Base-by-base conservation (phyloP, 2,888 invertebrate genomes). In the Caenorhabditis japonica region DNA sequence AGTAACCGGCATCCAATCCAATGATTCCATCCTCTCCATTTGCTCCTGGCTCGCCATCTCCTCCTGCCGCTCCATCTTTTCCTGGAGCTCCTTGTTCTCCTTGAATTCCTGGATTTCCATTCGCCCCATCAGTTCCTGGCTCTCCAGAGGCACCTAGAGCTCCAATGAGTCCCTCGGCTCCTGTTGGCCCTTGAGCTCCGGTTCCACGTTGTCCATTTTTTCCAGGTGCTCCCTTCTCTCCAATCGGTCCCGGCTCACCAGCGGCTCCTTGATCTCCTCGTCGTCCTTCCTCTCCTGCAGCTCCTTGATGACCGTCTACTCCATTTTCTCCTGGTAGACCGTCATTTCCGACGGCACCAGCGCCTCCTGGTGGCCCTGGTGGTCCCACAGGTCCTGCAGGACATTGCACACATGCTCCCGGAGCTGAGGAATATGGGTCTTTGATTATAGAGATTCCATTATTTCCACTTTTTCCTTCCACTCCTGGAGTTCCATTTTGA, bases 161-260 rank as follows among this genome's bases (percentile, higher is more conserved):
- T 55, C 64, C 64, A 33, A 21, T 27, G 3, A 10, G 15, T 34
- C 64, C 64, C 3, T 30, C 17, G 23, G 64, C 39, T 33, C 64
- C 64, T 4, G 15, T 15, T 10, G 64, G 47, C 19, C 64, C 64
- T 33, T 55, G 64, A 10, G 41, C 23, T 8, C 64, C 64, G 1
- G 39, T 5, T 41, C 64, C 64, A 15, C 41, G 30, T 34, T 64
- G 47, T 41, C 64, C 64, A 34, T 64, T 64, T 52, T 64, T 55
- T 55, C 62, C 62, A 4, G 62, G 15, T 8, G 19, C 12, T 21
- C 62, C 62, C 12, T 39, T 13, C 8, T 46, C 30, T 47, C 62
- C 62, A 15, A 0, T 21, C 0, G 25, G 0, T 44, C 60, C 60
- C 4, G 27, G 21, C 12, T 61, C 52, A 52, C 60, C 60, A 12